These are phyloP conservation scores for Grantiella picta DNA, from an alignment of 2,113 vertebrate species.

Conservation along the genomic window DNA sequence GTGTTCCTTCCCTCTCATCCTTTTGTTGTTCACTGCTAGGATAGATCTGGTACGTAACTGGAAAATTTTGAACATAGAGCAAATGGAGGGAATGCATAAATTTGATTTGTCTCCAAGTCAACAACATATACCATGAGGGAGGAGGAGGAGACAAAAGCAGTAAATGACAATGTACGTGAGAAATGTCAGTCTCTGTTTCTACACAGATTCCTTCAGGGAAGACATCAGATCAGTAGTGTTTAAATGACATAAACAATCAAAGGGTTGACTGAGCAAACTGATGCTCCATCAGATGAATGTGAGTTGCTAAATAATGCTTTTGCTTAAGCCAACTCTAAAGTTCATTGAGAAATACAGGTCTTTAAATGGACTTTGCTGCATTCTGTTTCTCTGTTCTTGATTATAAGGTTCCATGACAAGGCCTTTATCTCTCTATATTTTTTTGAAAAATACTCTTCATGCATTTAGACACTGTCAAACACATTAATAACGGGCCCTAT, in stretches of 20 bases:
- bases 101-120: not conserved
- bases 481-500: not conserved
- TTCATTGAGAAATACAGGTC: not conserved
- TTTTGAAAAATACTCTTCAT: conserved; percentile 19
- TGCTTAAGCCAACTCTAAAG: not conserved
- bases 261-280: not conserved
- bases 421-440: not conserved
- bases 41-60: not conserved
- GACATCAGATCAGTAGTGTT: conserved; percentile 1
- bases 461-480: conserved; percentile 36
- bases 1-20: not conserved
- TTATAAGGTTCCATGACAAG: not conserved
- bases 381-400: not conserved
- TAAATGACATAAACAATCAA: not conserved
- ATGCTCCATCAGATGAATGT: not conserved
- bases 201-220: conserved; percentile 1
- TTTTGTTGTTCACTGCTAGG: not conserved
- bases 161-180: conserved; percentile 1
- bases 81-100: not conserved
- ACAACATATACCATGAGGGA: not conserved
- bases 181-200: not conserved
- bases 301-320: not conserved
- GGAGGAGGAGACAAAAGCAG: conserved; percentile 24
- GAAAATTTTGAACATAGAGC: not conserved
- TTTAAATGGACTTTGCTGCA: not conserved